Conservation (phyloP, 2,797 vertebrate genomes). For the Microchirus variegatus region DNA sequence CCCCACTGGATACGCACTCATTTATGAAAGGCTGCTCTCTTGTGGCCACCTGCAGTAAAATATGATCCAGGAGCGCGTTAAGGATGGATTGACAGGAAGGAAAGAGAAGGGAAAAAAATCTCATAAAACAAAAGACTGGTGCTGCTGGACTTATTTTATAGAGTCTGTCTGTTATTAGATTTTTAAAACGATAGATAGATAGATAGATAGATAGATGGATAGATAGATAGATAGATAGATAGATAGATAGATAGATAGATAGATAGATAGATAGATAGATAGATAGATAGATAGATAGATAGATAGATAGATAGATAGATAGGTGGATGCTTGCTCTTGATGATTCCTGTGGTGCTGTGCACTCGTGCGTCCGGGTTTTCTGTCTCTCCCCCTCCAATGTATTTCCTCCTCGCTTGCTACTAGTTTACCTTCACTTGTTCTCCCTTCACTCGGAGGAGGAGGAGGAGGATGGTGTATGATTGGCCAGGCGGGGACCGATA, state of each 20-base stretch:
- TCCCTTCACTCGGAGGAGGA: constrained; percentile 55
- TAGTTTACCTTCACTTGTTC: constrained; percentile 73
- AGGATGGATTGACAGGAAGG: constrained; percentile 44
- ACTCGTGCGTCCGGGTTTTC: constrained; percentile 70
- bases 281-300: constrained; percentile 44
- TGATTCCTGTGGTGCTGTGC: constrained; percentile 33
- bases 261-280: constrained; percentile 32
- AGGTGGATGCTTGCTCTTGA: constrained; percentile 7
- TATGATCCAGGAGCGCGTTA: constrained; percentile 30
- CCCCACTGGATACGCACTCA: constrained; percentile 44
- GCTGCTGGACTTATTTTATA: constrained; percentile 28
- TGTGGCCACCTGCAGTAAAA: constrained; percentile 69
- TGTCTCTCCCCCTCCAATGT: constrained; percentile 61
- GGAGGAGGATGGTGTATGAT: constrained; percentile 74
- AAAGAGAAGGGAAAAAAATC: constrained; percentile 15
- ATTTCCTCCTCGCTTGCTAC: constrained; percentile 58
- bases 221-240: constrained; percentile 42
- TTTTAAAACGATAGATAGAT: constrained; percentile 20
- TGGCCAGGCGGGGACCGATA: constrained; percentile 77
- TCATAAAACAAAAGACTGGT: constrained; percentile 32
- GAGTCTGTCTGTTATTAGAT: constrained; percentile 10
- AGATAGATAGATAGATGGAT: constrained; percentile 46
- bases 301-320: constrained; percentile 34
- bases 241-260: constrained; percentile 44
- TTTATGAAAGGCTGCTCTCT: constrained; percentile 79